These are phyloP conservation scores for Bathybates hornii DNA, from an alignment of 2,113 vertebrate genomes.

Conservation along the genomic window DNA sequence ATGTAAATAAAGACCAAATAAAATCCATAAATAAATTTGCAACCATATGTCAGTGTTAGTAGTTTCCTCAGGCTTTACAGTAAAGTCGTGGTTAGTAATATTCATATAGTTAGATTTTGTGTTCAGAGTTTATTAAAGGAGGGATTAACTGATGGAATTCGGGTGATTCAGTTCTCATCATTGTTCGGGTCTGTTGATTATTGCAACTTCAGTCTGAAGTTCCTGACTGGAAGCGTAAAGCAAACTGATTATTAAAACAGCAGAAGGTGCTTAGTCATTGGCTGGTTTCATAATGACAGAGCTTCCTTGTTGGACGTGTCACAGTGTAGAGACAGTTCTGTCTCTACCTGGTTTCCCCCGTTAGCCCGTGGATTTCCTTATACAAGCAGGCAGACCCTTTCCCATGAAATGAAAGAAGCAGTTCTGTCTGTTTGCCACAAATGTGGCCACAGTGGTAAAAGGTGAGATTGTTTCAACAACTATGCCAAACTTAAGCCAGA, in stretches of 20 bases:
- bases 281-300: no score
- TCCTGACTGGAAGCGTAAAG: not conserved
- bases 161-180: not conserved
- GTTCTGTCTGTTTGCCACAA: rapidly evolving
- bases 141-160: no score
- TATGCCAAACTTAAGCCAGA: rapidly evolving
- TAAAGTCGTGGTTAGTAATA: not conserved
- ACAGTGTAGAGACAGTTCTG: no score
- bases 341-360: not conserved
- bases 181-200: not conserved
- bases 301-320: not conserved
- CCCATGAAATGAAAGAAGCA: not conserved
- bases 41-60: not conserved
- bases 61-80: not conserved
- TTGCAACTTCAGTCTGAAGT: not conserved
- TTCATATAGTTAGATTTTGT: rapidly evolving
- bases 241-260: not conserved
- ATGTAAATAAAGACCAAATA: not conserved
- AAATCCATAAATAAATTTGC: not conserved
- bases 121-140: not conserved
- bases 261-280: not conserved
- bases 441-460: rapidly evolving
- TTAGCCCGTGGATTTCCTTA: not conserved
- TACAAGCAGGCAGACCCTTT: rapidly evolving
- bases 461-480: not conserved